Conservation (phyloP, 2,797 vertebrate genomes). For the Sus cebifrons region DNA sequence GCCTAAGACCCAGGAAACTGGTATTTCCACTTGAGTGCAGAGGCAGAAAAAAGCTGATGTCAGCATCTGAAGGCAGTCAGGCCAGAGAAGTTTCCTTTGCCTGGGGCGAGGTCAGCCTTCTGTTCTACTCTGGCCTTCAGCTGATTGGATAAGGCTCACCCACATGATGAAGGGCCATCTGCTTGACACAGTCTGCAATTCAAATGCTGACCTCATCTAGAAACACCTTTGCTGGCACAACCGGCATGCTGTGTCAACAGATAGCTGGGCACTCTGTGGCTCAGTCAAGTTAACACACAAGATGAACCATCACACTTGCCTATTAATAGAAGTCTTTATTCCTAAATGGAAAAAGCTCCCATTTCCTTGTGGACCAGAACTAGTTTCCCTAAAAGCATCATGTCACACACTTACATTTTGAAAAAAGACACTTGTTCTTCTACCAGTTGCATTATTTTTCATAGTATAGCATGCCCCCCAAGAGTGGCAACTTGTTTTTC, state of each 20-base stretch:
- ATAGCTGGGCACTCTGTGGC: no score
- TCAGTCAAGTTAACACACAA: not conserved
- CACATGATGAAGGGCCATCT: fast-evolving
- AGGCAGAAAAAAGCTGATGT: not conserved
- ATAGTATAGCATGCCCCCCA: fast-evolving
- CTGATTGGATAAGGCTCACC: not conserved
- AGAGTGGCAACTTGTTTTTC: not conserved
- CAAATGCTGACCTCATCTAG: not conserved
- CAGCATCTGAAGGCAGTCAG: not conserved
- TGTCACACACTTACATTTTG: not conserved
- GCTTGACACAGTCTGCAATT: fast-evolving
- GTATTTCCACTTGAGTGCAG: not conserved
- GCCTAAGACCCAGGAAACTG: not conserved
- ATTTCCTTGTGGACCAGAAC: not conserved
- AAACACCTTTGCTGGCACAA: not conserved
- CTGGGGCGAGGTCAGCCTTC: not conserved
- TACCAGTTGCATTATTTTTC: not conserved
- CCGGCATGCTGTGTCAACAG: no score
- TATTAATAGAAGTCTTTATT: not conserved
- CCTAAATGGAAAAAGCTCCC: not conserved
- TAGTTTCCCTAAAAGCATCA: not conserved
- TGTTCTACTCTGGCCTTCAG: fast-evolving
- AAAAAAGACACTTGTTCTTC: not conserved
- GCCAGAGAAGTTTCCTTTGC: not conserved
- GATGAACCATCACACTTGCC: no score